Base-by-base conservation (phyloP, 2,797 vertebrate genomes). In the Lophius americanus region DNA sequence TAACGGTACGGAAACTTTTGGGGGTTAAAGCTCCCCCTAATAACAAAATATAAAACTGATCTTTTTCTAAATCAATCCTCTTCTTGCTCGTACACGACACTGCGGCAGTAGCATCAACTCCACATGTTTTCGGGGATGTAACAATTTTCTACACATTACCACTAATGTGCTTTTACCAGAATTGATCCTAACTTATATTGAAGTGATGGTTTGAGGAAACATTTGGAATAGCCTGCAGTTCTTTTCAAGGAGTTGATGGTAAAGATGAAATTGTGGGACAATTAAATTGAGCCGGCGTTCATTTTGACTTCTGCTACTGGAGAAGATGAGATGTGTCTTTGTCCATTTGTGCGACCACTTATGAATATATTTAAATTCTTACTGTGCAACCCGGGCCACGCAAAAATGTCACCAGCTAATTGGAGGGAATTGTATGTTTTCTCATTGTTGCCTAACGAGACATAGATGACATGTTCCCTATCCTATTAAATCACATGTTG, bases 91-190 rank as follows among this genome's bases (percentile, higher is more conserved):
- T 23, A 23, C 23, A 23, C 23, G 23, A 23, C 23, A 23, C 23
- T 23, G 23, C 23, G 23, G 23, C 23, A 23, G 23, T 23, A 23
- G 23, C 23, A 23, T 23, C 23, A 23, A 1, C 23, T 23, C 23
- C 23, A 23, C 23, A 23, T 1, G 23, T 23, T 23, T 23, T 23
- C 23, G 23, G 23, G 23, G 23, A 23, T 23, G 23, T 23, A 23
- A 23, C 23, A 23, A 23, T 23, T 82, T 85, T 56, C 70, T 70
- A 71, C 52, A 42, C 70, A 76, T 81, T 52, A 64, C 44, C 56
- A 36, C 73, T 87, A 78, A 88, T 85, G 80, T 60, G 60, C 73
- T 88, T 82, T 82, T 74, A 84, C 56, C 14, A 2, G 50, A 70
- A 79, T 84, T 2, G 73, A 83, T 89, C 75, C 66, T 52, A 10